A percentile compares a stretch with the other conserved stretches of the same genome.
Evolutionary conservation across 2,113 vertebrate genomes (phyloP).

Genomic region (Asarcornis scutulata): DNA sequence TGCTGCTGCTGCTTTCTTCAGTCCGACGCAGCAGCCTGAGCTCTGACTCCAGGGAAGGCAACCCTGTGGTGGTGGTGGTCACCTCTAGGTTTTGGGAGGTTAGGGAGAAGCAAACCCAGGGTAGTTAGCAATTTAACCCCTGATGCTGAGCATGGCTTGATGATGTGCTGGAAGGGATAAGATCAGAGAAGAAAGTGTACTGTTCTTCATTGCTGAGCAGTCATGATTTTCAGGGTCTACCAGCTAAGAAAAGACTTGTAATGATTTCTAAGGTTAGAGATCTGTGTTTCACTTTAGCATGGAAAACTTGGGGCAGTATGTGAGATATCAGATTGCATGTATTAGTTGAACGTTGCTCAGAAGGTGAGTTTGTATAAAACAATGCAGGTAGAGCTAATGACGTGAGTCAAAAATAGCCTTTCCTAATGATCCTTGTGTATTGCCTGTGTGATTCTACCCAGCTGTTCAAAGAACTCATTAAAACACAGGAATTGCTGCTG

Average conservation of each 20-base stretch:
- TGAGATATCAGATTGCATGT: not conserved
- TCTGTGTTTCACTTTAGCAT: not conserved
- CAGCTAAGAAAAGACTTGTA: not conserved
- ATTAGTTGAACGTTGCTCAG: not conserved
- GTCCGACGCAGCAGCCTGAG: not conserved
- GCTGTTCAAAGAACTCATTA: slow-evolving; percentile 15
- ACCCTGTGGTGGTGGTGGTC: not conserved
- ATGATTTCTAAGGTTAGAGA: not conserved
- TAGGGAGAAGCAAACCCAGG: not conserved
- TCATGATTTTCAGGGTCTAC: not conserved
- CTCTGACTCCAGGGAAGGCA: not conserved
- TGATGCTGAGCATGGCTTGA: not conserved
- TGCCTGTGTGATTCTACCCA: slow-evolving; percentile 12
- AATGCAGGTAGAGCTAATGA: slow-evolving; percentile 44
- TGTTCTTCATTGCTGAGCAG: not conserved
- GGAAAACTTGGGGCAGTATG: not conserved
- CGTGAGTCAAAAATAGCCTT: slow-evolving; percentile 9
- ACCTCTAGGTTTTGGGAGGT: not conserved
- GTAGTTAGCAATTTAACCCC: not conserved
- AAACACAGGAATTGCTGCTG: not conserved
- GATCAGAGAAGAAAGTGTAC: not conserved
- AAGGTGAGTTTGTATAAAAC: slow-evolving; percentile 13
- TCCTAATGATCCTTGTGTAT: not conserved
- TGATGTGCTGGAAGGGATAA: not conserved
- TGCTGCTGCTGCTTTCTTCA: not conserved